A percentile compares a stretch with the other conserved stretches of the same genome.
phyloP scores from a whole-genome alignment of 2,113 vertebrate genomes.

The Sylvilagus bachmani region DNA sequence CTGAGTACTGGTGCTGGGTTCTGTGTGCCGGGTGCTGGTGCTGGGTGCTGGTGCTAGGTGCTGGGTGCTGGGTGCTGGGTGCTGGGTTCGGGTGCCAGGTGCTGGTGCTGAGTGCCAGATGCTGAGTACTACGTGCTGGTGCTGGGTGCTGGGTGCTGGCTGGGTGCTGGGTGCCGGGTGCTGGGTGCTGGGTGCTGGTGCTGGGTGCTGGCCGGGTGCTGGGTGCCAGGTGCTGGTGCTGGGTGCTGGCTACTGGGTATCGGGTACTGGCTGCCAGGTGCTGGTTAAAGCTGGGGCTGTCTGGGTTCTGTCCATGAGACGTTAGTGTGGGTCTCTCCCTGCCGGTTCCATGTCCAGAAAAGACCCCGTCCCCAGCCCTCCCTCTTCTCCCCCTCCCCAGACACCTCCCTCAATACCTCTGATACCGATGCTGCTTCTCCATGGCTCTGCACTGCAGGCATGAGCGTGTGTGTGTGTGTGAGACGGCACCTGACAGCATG shows the following conservation, averaged over 20 bases:
- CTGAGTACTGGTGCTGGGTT: neutral
- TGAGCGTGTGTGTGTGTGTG: neutral
- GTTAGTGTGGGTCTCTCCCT: rapidly evolving
- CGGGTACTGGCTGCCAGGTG: too few species aligned
- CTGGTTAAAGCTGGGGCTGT: too few species aligned
- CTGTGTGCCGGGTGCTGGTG: neutral
- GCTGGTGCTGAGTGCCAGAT: too few species aligned
- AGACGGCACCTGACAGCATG: too few species aligned
- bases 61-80: rapidly evolving
- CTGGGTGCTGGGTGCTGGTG: too few species aligned
- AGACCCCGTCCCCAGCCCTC: neutral
- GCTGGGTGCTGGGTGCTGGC: too few species aligned
- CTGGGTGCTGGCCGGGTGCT: too few species aligned
- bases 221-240: too few species aligned
- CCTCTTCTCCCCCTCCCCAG: neutral
- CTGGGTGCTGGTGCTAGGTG: neutral
- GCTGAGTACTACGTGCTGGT: too few species aligned
- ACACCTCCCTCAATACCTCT: neutral
- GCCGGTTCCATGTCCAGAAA: too few species aligned
- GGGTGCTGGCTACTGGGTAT: too few species aligned
- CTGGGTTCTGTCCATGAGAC: neutral
- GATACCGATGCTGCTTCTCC: neutral
- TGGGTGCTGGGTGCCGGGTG: neutral
- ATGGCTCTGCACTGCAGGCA: neutral
- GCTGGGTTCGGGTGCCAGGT: too few species aligned